phyloP scores from a whole-genome alignment of 35 echinoderm and acorn worm genomes.

The Ophiothrix spiculata region DNA sequence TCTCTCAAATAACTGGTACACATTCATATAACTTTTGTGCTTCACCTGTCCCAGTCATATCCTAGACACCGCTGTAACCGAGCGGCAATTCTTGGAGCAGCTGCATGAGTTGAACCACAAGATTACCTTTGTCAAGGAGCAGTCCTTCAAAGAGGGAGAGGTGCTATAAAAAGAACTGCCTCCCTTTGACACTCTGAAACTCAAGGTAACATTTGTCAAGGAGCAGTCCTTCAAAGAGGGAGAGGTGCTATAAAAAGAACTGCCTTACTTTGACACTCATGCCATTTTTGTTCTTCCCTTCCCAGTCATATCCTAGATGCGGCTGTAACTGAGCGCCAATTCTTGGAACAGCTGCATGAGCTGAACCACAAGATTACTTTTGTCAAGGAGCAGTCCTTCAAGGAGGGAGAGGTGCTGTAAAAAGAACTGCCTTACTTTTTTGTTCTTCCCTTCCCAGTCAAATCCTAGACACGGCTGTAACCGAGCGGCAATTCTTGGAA shows the following conservation, averaged over 20 bases:
- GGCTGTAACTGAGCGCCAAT: constrained; percentile 88
- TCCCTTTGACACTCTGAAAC: constrained; percentile 91
- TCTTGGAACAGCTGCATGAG: constrained; percentile 94
- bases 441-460: constrained; percentile 34
- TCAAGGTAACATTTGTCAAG: no score
- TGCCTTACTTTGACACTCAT: no score
- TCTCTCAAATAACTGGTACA: no score
- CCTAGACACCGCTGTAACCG: constrained; percentile 88
- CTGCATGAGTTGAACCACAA: constrained; percentile 97
- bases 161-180: constrained; percentile 84
- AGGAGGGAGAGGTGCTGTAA: no score
- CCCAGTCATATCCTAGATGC: constrained; percentile 77
- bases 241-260: no score
- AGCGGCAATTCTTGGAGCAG: constrained; percentile 91
- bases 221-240: no score
- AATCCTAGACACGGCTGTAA: constrained; percentile 88
- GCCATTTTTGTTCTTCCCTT: no score
- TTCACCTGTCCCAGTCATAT: constrained; percentile 66
- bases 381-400: constrained; percentile 97
- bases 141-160: constrained; percentile 87
- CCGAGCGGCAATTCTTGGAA: constrained; percentile 89
- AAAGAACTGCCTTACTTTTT: no score
- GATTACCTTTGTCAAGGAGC: constrained; percentile 96
- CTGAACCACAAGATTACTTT: constrained; percentile 96
- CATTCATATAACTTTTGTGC: no score